Base-by-base conservation (phyloP, 35 echinoderm and acorn worm genomes). In the Anneissia japonica region DNA sequence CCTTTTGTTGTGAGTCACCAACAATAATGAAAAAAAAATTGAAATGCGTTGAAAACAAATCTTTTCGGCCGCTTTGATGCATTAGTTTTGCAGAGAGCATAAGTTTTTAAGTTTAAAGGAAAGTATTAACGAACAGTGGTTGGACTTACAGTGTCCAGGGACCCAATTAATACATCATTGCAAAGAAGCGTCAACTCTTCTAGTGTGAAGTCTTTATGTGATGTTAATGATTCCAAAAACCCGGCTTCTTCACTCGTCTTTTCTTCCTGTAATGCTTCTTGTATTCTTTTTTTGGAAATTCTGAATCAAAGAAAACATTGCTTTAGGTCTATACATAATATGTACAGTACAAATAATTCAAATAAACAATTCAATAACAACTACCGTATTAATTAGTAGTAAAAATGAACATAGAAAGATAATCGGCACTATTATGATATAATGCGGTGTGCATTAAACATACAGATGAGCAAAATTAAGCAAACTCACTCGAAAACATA, bases 71-170 rank as follows among this genome's bases (percentile, higher is more conserved):
- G n/a, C n/a, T n/a, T n/a, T n/a, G n/a, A n/a, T n/a, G n/a, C n/a
- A n/a, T n/a, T n/a, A n/a, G n/a, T n/a, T n/a, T n/a, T n/a, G n/a
- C n/a, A n/a, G n/a, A n/a, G n/a, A n/a, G n/a, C n/a, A n/a, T n/a
- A n/a, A n/a, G n/a, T n/a, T n/a, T n/a, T n/a, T n/a, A n/a, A n/a
- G n/a, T n/a, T n/a, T n/a, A n/a, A n/a, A n/a, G n/a, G n/a, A n/a
- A n/a, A n/a, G n/a, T n/a, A n/a, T n/a, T n/a, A 14, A 64, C 51
- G 13, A 64, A 64, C 28, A 64, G 28, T 34, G 32, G 0, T 30
- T 19, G 74, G n/a, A 78, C 83, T 93, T 82, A 97, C 95, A 73
- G 91, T 97, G 46, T 97, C 95, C n/a, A 97, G 81, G 19, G 88
- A 86, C 33, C 74, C 95, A 2, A 93, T 82, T 46, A 97, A 73